phyloP scores from a whole-genome alignment of 1,140 invertebrate genomes.

The Drosophila melanica region DNA sequence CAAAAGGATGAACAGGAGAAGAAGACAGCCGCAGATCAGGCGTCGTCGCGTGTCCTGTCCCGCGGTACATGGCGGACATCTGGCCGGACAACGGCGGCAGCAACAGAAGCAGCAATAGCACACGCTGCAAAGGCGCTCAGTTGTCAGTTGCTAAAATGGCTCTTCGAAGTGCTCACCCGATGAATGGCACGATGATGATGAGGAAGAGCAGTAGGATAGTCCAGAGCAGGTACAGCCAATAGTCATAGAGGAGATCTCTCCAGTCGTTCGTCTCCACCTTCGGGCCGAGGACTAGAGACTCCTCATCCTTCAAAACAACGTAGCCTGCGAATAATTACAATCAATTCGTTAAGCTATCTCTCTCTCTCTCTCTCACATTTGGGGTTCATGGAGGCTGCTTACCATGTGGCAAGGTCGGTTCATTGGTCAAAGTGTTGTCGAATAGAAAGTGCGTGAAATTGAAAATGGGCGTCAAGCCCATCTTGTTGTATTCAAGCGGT shows the following conservation, averaged over 20 bases:
- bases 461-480: constrained; percentile 34
- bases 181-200: constrained; percentile 87
- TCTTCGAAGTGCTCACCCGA: constrained; percentile 84
- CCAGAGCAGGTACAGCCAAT: constrained; percentile 86
- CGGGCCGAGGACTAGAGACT: constrained; percentile 63
- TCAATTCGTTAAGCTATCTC: too few species aligned
- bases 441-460: constrained; percentile 50
- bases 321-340: constrained; percentile 52
- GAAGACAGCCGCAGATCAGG: constrained; percentile 87
- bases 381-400: background rate
- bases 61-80: constrained; percentile 90
- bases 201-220: constrained; percentile 86
- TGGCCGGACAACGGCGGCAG: constrained; percentile 89
- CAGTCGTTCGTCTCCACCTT: constrained; percentile 85
- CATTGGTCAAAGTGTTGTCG: constrained; percentile 23
- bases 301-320: constrained; percentile 38
- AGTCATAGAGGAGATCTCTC: constrained; percentile 86
- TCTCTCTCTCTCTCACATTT: too few species aligned
- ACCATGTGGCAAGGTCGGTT: constrained; percentile 25
- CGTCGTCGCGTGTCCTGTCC: constrained; percentile 92
- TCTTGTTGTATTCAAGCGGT: background rate
- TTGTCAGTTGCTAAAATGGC: constrained; percentile 31
- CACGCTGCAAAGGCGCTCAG: constrained; percentile 83
- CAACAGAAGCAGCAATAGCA: constrained; percentile 94
- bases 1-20: constrained; percentile 89